Conservation (phyloP, 2,888 invertebrate species). For the Calliscelio sp. region DNA sequence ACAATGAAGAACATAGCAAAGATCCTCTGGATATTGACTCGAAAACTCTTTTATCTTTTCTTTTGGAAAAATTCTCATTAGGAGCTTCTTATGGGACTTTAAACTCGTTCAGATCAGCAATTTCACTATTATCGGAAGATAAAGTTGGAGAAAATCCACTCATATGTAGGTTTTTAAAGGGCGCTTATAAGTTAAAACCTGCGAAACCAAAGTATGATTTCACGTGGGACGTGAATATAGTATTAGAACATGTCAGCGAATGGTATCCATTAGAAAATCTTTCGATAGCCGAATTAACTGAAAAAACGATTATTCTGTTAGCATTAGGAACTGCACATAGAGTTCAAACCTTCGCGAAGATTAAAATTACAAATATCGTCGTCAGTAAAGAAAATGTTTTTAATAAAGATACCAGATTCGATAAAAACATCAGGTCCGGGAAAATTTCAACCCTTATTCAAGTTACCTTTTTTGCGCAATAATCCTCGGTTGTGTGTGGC, state of each 20-base stretch:
- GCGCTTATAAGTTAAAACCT: constrained; percentile 46
- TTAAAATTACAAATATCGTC: not conserved
- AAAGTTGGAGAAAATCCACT: constrained; percentile 48
- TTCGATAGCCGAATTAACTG: constrained; percentile 11
- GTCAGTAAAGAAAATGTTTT: not conserved
- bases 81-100: constrained; percentile 27
- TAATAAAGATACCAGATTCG: not conserved
- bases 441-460: constrained; percentile 6
- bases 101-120: constrained; percentile 44
- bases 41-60: constrained; percentile 10
- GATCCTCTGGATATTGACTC: constrained; percentile 22
- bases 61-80: constrained; percentile 6
- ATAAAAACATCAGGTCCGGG: constrained; percentile 5
- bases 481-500: constrained; percentile 21
- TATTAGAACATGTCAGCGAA: constrained; percentile 10
- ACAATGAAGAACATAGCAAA: not conserved
- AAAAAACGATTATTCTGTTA: constrained; percentile 42
- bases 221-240: constrained; percentile 58
- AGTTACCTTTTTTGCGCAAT: constrained; percentile 12
- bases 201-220: constrained; percentile 48
- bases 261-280: constrained; percentile 30
- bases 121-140: constrained; percentile 39
- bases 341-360: constrained; percentile 28
- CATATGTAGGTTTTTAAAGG: constrained; percentile 57
- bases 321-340: constrained; percentile 41